These are phyloP conservation scores for Archivesica marissinica DNA, from an alignment of 1,140 invertebrate genomes.

Conservation along the genomic window DNA sequence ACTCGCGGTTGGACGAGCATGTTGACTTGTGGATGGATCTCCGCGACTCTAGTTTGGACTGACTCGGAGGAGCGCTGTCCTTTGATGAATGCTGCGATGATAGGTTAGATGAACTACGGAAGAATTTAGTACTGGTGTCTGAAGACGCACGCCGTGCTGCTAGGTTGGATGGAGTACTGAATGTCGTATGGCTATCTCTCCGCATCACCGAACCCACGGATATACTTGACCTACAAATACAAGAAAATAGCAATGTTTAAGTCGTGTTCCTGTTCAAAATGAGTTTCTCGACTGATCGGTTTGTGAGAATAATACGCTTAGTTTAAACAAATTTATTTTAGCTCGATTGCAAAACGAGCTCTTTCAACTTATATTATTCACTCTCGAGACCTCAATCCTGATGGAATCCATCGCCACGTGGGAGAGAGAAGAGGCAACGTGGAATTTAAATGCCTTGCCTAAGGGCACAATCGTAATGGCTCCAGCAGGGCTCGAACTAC, in stretches of 20 bases:
- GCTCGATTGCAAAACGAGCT: background rate
- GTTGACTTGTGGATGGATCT: background rate
- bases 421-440: too few species aligned
- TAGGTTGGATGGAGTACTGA: background rate
- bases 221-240: slow-evolving; percentile 17
- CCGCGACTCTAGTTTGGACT: background rate
- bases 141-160: background rate
- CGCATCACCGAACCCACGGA: background rate
- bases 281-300: background rate
- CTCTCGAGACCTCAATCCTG: background rate
- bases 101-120: background rate
- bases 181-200: background rate
- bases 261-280: too few species aligned
- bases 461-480: too few species aligned
- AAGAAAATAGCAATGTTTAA: background rate
- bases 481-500: too few species aligned
- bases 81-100: background rate
- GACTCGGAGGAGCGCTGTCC: background rate
- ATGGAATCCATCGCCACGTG: background rate
- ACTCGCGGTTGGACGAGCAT: background rate
- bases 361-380: background rate
- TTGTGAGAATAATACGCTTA: background rate
- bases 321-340: background rate
- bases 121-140: background rate
- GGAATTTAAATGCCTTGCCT: too few species aligned